Conservation (phyloP, 2,888 invertebrate species). For the Byasa hedistus region DNA sequence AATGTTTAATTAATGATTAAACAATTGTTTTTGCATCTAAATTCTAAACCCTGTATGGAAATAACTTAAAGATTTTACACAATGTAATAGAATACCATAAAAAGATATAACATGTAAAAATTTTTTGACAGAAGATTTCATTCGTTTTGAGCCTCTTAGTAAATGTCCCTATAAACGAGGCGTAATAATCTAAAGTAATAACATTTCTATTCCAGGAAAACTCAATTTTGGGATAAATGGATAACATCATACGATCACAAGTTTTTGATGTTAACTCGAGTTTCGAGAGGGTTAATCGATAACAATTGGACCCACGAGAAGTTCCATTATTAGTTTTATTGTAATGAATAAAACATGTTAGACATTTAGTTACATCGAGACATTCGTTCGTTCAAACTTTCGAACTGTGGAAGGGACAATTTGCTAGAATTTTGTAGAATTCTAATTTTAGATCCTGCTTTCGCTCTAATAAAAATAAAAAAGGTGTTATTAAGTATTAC, state of each 20-base stretch:
- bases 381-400: not conserved
- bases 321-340: conserved; percentile 11
- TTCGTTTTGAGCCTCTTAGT: no score
- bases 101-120: not conserved
- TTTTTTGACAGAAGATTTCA: not conserved
- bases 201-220: not conserved
- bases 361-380: not conserved
- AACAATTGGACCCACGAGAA: conserved; percentile 20
- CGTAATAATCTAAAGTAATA: not conserved
- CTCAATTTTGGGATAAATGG: conserved; percentile 9
- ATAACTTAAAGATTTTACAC: not conserved
- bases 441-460: conserved; percentile 7
- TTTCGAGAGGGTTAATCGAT: conserved; percentile 22
- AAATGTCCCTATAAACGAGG: not conserved
- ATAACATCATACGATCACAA: conserved; percentile 20
- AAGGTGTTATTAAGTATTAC: not conserved
- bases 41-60: no score
- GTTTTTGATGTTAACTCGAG: conserved; percentile 20
- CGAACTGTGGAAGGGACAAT: not conserved
- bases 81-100: not conserved
- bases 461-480: not conserved
- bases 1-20: not conserved
- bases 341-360: conserved; percentile 10
- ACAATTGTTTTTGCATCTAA: no score
- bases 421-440: not conserved